phyloP scores from a whole-genome alignment of 1,140 invertebrate species.

The Acromyrmex echinatior region DNA sequence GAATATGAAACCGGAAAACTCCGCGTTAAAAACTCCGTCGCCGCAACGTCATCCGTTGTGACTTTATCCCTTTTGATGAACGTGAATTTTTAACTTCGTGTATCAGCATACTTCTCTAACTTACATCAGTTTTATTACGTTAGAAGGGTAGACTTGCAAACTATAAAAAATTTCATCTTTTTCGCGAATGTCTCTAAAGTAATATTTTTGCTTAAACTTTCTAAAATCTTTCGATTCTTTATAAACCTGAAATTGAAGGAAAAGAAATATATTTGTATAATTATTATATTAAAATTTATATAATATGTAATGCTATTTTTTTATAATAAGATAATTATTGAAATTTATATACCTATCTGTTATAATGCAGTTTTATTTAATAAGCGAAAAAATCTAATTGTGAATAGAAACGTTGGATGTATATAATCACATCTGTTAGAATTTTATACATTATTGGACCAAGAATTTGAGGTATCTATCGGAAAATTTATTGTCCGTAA shows the following conservation, averaged over 20 bases:
- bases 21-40: slow-evolving; percentile 39
- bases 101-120: slow-evolving; percentile 27
- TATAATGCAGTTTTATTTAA: slow-evolving; percentile 1
- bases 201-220: background rate
- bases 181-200: background rate
- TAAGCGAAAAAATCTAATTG: background rate
- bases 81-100: slow-evolving; percentile 56
- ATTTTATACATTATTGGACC: background rate
- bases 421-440: background rate
- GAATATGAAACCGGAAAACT: slow-evolving; percentile 54
- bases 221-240: background rate
- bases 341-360: background rate
- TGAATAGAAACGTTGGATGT: slow-evolving; percentile 14
- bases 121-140: slow-evolving; percentile 42
- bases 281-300: too few species aligned
- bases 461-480: slow-evolving; percentile 30
- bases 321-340: background rate
- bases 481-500: slow-evolving; percentile 39
- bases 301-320: background rate
- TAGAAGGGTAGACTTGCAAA: background rate
- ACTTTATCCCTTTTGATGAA: slow-evolving; percentile 55
- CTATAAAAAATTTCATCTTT: slow-evolving; percentile 17
- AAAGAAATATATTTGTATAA: background rate
- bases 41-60: background rate
- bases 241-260: background rate